Percentiles rank a stretch among this genome's conserved stretches.
phyloP scores from a whole-genome alignment of 2,797 vertebrate species.

The Loriculus beryllinus region DNA sequence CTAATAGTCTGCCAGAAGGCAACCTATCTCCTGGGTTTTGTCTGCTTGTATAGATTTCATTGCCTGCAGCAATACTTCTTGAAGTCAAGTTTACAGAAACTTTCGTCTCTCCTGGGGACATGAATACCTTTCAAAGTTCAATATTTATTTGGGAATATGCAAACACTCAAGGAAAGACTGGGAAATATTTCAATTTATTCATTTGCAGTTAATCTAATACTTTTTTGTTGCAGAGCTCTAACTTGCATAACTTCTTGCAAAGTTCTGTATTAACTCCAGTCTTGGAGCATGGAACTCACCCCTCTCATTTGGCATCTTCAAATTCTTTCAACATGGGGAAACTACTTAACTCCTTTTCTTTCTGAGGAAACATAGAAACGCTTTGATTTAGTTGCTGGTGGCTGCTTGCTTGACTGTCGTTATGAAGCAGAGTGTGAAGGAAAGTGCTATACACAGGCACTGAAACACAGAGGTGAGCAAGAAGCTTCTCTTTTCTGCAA shows the following conservation, averaged over 20 bases:
- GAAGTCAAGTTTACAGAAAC: conserved; percentile 62
- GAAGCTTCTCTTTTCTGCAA: not conserved
- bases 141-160: conserved; percentile 43
- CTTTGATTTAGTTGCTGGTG: not conserved
- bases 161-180: not conserved
- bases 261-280: not conserved
- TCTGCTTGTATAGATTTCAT: conserved; percentile 47
- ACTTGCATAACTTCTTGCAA: conserved; percentile 37
- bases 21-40: conserved; percentile 52
- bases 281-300: not conserved
- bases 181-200: not conserved
- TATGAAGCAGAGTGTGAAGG: not conserved
- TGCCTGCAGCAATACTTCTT: conserved; percentile 63
- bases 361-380: not conserved
- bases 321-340: conserved; percentile 44
- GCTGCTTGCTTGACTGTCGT: not conserved
- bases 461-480: not conserved
- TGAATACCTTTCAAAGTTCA: conserved; percentile 53
- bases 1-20: conserved; percentile 38
- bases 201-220: conserved; percentile 32
- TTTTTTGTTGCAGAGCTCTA: not conserved
- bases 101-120: conserved; percentile 26
- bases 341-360: conserved; percentile 24
- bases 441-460: not conserved
- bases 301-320: not conserved